phyloP scores from a whole-genome alignment of 1,140 invertebrate genomes.

The Yoshiicerus persimilis region DNA sequence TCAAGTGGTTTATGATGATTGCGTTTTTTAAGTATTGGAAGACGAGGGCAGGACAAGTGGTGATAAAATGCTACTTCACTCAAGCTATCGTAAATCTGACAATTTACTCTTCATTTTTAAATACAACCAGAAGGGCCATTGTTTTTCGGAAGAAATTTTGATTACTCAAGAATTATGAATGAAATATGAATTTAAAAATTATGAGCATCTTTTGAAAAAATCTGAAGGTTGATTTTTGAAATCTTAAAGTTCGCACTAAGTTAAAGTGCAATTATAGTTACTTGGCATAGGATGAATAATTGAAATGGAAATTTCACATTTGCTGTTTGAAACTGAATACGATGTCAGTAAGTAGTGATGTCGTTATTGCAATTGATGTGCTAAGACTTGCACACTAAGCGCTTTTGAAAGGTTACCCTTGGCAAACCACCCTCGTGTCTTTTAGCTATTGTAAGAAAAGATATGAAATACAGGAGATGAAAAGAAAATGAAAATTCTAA shows the following conservation, averaged over 20 bases:
- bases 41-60: not conserved
- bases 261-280: too few relatives aligned
- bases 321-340: not conserved
- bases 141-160: not conserved
- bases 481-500: slow-evolving; percentile 21
- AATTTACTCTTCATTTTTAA: not conserved
- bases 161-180: too few relatives aligned
- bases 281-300: too few relatives aligned
- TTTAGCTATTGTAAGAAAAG: not conserved
- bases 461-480: slow-evolving; percentile 10
- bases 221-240: too few relatives aligned
- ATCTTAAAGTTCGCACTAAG: too few relatives aligned
- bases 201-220: not conserved
- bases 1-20: slow-evolving; percentile 14
- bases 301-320: too few relatives aligned
- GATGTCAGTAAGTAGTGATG: not conserved
- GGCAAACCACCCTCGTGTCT: not conserved
- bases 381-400: not conserved
- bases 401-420: not conserved
- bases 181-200: too few relatives aligned
- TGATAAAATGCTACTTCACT: not conserved
- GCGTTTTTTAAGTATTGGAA: not conserved
- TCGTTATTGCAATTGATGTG: slow-evolving; percentile 17
- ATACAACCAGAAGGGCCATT: not conserved
- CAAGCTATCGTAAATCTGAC: not conserved